Evolutionary conservation across 2,113 vertebrate species (phyloP), one percentile per base, ranked within the genome.

Genomic region (Helogale parvula): DNA sequence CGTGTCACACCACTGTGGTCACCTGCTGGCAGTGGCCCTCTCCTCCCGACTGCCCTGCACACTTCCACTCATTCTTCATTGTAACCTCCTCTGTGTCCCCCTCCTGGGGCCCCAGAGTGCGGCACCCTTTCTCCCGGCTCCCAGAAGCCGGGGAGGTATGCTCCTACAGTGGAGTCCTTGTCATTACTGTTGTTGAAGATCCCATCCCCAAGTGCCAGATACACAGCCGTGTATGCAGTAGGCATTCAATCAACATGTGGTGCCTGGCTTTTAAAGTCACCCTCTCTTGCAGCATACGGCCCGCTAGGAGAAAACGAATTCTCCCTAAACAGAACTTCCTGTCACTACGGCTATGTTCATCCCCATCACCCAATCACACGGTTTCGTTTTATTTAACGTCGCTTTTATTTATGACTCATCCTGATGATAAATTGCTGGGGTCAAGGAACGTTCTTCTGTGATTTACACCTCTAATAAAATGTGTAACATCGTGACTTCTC

Each of bases 361-460:
- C 38, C 50, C 66, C 31, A 81, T 68, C 79, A 33, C 87, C 63
- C 65, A 13, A 79, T 66, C 79, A 47, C 77, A 81, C 13, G 16
- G 83, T 63, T 97, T 33, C 27, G 74, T 89, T 95, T 96, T 82
- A 90, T 57, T 88, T 88, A 88, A 80, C 4, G 0, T 19, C 77
- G 91, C 88, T 97, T 91, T 96, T 96, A 93, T 96, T 91, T 95
- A 96, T 97, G 96, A 97, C 96, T 97, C 97, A 96, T 35, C 50
- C 76, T 71, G 93, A 95, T 93, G 94, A 98, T 90, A 97, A 96
- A 97, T 80, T 90, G 97, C 93, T 96, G 97, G 96, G 97, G 96
- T 94, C 97, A 90, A 92, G 83, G 93, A 90, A 92, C 54, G 93
- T 71, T 93, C 93, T 71, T 69, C 47, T 57, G 69, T 93, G 97